Evolutionary conservation across 2,888 invertebrate species (phyloP).

Genomic region (Molorchus minor): DNA sequence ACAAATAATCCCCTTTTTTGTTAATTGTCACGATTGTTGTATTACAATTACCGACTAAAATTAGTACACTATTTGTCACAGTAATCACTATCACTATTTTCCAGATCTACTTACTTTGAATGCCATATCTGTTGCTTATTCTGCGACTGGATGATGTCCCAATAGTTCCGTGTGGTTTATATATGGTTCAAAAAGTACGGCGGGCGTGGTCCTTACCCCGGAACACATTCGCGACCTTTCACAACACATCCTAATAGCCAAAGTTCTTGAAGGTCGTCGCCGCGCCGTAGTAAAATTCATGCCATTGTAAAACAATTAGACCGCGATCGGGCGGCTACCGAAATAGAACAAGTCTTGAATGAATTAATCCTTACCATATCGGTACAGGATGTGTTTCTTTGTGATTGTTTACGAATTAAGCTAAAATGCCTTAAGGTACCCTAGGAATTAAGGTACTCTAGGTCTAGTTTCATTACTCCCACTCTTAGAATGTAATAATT

Average conservation of each 20-base stretch:
- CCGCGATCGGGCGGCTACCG: too few relatives aligned
- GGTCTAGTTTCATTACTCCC: too few relatives aligned
- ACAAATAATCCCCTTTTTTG: too few relatives aligned
- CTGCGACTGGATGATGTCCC: slow-evolving; percentile 8
- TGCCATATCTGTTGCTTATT: slow-evolving; percentile 50
- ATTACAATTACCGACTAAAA: not conserved
- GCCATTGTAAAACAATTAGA: not conserved
- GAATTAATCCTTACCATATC: too few relatives aligned
- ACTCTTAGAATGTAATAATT: too few relatives aligned
- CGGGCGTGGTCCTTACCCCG: slow-evolving; percentile 28
- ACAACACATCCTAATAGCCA: slow-evolving; percentile 34
- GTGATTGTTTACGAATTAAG: too few relatives aligned
- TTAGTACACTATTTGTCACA: not conserved
- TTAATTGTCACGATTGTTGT: too few relatives aligned
- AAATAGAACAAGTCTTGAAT: too few relatives aligned
- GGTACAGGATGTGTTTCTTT: too few relatives aligned
- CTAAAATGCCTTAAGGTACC: too few relatives aligned
- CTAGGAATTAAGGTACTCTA: too few relatives aligned
- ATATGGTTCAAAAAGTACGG: slow-evolving; percentile 35
- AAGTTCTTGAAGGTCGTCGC: slow-evolving; percentile 35
- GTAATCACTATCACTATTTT: slow-evolving; percentile 31
- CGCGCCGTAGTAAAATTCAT: slow-evolving; percentile 52
- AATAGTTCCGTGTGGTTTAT: too few relatives aligned
- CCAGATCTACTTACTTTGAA: slow-evolving; percentile 37
- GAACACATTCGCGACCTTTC: slow-evolving; percentile 33